Evolutionary conservation across 2,888 invertebrate species (phyloP).

Genomic region (Stomorhina lunata): DNA sequence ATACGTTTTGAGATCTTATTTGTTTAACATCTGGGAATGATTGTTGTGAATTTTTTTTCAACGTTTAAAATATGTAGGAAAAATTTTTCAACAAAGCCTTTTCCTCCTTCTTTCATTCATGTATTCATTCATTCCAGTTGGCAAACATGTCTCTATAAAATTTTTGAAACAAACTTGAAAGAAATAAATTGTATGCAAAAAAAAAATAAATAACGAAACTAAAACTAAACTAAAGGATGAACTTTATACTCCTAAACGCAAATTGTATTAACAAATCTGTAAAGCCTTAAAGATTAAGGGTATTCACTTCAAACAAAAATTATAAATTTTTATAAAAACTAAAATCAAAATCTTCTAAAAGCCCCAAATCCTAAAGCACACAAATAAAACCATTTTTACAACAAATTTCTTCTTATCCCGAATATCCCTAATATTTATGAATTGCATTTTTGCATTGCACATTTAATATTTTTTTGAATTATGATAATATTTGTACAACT

Average conservation of each 20-base stretch:
- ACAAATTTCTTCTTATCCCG: neutral
- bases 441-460: neutral
- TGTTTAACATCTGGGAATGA: slow-evolving; percentile 61
- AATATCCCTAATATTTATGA: neutral
- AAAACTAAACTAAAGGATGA: slow-evolving; percentile 11
- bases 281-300: neutral
- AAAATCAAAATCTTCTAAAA: too few relatives aligned
- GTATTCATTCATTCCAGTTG: slow-evolving; percentile 25
- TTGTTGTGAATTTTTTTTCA: slow-evolving; percentile 21
- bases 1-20: slow-evolving; percentile 50
- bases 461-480: slow-evolving; percentile 36
- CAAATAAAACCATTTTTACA: neutral
- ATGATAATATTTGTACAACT: slow-evolving; percentile 40
- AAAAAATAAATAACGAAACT: neutral
- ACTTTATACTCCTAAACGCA: slow-evolving; percentile 14
- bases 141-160: slow-evolving; percentile 30
- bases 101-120: slow-evolving; percentile 9
- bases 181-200: slow-evolving; percentile 31
- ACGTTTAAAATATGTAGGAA: neutral
- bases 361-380: neutral
- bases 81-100: slow-evolving; percentile 50
- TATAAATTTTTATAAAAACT: neutral
- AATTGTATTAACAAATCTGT: slow-evolving; percentile 39
- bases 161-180: slow-evolving; percentile 34
- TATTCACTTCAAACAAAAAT: neutral